A percentile compares a stretch with the other conserved stretches of the same genome.
Conservation (phyloP, 2,797 vertebrate species). For the Spondyliosoma cantharus region DNA sequence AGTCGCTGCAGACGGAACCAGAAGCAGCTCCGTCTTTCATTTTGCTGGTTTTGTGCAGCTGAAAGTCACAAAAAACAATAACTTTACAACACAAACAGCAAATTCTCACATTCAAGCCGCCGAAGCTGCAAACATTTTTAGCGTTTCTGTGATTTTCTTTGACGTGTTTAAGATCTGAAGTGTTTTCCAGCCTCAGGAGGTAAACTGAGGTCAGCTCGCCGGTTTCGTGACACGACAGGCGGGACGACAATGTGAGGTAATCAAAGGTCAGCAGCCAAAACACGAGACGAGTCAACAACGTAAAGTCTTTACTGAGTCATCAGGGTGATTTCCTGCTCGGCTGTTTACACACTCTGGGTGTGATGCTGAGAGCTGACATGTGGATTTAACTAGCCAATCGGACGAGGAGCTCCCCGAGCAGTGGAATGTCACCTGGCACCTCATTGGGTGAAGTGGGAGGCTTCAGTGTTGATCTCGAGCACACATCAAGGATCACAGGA, state of each 20-base stretch:
- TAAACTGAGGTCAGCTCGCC: neutral
- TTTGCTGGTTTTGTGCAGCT: neutral
- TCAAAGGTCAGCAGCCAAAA: neutral
- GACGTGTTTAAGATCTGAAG: neutral
- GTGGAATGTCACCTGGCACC: neutral
- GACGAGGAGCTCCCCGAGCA: neutral
- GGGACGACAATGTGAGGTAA: neutral
- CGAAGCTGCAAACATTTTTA: neutral
- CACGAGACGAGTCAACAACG: neutral
- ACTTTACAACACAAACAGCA: neutral
- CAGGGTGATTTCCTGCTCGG: neutral
- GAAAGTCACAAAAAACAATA: neutral
- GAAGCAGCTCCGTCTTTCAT: neutral
- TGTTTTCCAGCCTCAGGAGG: neutral
- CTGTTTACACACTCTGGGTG: neutral
- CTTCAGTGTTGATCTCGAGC: neutral
- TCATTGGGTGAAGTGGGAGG: neutral
- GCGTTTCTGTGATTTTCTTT: neutral
- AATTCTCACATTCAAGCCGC: neutral
- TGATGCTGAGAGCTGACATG: neutral
- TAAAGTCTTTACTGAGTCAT: neutral
- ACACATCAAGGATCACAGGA: neutral
- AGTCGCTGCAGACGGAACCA: neutral
- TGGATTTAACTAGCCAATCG: constrained; percentile 7
- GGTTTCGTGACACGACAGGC: neutral